phyloP scores from a whole-genome alignment of 2,888 invertebrate species.

The Euclidia mi region DNA sequence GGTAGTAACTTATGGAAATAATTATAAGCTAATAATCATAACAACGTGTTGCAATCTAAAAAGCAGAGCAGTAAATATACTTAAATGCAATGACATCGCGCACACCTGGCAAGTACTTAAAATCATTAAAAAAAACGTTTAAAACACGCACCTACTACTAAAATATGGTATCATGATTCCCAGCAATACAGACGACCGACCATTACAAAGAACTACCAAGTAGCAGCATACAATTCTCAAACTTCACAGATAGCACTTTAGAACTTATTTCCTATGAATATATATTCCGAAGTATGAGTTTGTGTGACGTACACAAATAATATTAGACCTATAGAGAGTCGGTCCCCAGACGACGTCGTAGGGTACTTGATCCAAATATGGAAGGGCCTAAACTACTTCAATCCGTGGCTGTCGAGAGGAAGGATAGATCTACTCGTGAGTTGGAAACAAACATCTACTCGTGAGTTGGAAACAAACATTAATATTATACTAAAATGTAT shows the following conservation, averaged over 20 bases:
- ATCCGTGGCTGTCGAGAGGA: slow-evolving; percentile 27
- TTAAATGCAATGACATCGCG: too few species aligned
- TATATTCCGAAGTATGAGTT: slow-evolving; percentile 28
- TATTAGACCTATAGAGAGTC: slow-evolving; percentile 35
- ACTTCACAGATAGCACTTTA: not conserved
- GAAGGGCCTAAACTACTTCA: slow-evolving; percentile 47
- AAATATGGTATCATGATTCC: too few species aligned
- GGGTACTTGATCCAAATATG: slow-evolving; percentile 50
- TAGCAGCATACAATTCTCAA: not conserved
- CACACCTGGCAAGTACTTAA: too few species aligned
- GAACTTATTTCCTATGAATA: slow-evolving; percentile 19
- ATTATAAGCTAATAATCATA: too few species aligned
- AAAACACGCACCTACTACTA: too few species aligned
- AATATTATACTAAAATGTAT: slow-evolving; percentile 19
- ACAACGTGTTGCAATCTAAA: too few species aligned
- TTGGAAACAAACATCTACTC: too few species aligned
- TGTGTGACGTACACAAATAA: slow-evolving; percentile 37
- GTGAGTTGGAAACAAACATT: slow-evolving; percentile 44
- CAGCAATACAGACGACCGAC: too few species aligned
- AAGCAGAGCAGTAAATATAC: too few species aligned
- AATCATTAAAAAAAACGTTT: too few species aligned
- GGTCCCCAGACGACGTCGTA: slow-evolving; percentile 17
- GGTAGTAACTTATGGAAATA: too few species aligned
- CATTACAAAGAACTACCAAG: too few species aligned
- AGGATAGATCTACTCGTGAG: slow-evolving; percentile 31